A percentile compares a stretch with the other conserved stretches of the same genome.
Conservation (phyloP, 2,888 invertebrate species). For the Nymphalis c-album region DNA sequence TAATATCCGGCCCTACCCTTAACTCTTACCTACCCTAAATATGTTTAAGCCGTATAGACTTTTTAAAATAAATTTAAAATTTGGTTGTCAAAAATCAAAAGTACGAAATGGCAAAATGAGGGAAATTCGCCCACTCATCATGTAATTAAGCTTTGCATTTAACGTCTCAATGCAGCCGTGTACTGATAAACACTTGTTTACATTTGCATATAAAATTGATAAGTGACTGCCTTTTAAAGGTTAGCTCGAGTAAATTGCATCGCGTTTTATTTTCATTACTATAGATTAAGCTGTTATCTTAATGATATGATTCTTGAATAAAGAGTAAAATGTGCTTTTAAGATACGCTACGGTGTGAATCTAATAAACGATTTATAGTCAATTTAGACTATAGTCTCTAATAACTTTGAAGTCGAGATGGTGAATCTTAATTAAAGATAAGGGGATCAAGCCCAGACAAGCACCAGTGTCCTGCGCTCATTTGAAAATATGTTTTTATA, state of each 20-base stretch:
- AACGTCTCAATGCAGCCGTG: constrained; percentile 64
- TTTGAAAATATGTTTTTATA: too few relatives aligned
- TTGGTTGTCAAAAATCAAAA: background rate
- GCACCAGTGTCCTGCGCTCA: too few relatives aligned
- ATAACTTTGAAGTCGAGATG: too few relatives aligned
- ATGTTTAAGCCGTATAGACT: background rate
- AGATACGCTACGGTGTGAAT: constrained; percentile 2
- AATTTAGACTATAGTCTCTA: background rate
- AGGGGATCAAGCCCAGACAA: too few relatives aligned
- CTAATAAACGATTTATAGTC: background rate
- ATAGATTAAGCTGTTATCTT: constrained; percentile 17
- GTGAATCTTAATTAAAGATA: too few relatives aligned
- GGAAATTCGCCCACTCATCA: constrained; percentile 62
- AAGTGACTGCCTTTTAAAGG: constrained; percentile 22
- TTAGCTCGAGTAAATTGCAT: constrained; percentile 14
- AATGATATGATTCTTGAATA: constrained; percentile 12
- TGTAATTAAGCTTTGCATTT: constrained; percentile 69
- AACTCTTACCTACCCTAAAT: too few relatives aligned
- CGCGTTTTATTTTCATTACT: constrained; percentile 38
- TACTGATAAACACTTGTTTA: constrained; percentile 72
- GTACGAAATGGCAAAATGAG: constrained; percentile 44
- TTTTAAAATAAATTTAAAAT: too few relatives aligned
- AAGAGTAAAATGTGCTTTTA: background rate
- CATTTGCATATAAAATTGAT: constrained; percentile 73
- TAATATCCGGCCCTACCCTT: too few relatives aligned